Conservation (phyloP, 2,113 vertebrate species). For the Zapornia atra region DNA sequence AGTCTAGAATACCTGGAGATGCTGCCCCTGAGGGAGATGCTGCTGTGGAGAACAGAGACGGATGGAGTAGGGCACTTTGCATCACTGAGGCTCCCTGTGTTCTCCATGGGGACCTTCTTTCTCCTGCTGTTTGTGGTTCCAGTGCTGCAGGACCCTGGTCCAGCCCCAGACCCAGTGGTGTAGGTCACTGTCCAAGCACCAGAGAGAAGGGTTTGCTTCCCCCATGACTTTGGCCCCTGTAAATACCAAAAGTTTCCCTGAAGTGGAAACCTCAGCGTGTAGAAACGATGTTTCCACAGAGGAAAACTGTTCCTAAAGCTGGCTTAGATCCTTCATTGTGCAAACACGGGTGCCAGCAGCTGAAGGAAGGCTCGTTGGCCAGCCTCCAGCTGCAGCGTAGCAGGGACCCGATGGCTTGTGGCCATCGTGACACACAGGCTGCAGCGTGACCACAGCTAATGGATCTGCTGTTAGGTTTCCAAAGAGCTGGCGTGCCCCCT, state of each 20-base stretch:
- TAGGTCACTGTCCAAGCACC: rapidly evolving
- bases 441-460: neutral
- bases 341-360: neutral
- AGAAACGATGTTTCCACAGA: rapidly evolving
- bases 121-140: neutral
- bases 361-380: neutral
- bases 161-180: neutral
- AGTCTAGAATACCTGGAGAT: neutral
- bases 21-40: neutral
- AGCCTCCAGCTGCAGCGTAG: neutral
- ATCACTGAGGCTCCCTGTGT: neutral
- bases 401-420: neutral
- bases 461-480: neutral
- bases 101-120: neutral
- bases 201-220: neutral
- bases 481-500: neutral
- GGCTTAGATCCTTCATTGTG: neutral
- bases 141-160: neutral
- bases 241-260: neutral
- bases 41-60: neutral
- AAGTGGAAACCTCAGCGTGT: neutral
- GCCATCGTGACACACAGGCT: neutral
- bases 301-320: neutral
- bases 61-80: neutral
- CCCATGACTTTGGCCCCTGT: neutral